Evolutionary conservation across 2,113 vertebrate genomes (phyloP), one percentile per base, ranked within the genome.

Genomic region (Sporophila hypoxantha): DNA sequence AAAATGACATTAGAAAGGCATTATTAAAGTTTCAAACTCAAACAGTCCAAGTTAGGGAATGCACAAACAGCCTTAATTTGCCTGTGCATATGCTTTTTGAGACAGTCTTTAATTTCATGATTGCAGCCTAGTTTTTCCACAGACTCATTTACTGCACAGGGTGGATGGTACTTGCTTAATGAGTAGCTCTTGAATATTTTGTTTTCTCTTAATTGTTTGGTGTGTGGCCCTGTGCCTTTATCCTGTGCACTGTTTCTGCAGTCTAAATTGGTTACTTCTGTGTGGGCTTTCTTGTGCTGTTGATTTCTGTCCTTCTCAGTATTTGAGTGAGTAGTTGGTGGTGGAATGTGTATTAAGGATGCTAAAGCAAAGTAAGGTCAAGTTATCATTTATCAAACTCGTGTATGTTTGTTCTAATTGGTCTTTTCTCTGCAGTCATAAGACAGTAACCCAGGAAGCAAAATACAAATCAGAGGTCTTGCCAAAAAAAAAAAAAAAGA

Each of bases 131-230:
- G 30, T 73, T 91, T 91, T 95, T 86, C 93, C 87, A 75, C 46
- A 85, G 69, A 23, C 82, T 92, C 70, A 32, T 89, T 92, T 87
- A 55, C 82, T 94, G 82, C 77, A 27, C 55, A 17, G 85, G 34
- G 56, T 88, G 82, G 85, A 92, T 91, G 74, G 52, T 88, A 42
- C 56, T 92, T 90, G 61, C 69, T 81, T 91, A 95, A 91, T 86
- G 76, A 85, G 76, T 79, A 93, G 60, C 79, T 91, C 34, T 89
- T 90, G 84, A 89, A 80, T 94, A 92, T 89, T 94, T 89, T 90
- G 70, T 88, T 93, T 95, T 83, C 73, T 65, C 37, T 71, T 92
- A 83, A 69, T 89, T 95, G 82, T 91, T 78, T 39, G 17, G 62
- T 83, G 62, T 93, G 91, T 84, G 94, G 89, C 85, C 87, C 62